These are phyloP conservation scores for Acinonyx jubatus DNA, from an alignment of 2,113 vertebrate genomes.

Conservation along the genomic window DNA sequence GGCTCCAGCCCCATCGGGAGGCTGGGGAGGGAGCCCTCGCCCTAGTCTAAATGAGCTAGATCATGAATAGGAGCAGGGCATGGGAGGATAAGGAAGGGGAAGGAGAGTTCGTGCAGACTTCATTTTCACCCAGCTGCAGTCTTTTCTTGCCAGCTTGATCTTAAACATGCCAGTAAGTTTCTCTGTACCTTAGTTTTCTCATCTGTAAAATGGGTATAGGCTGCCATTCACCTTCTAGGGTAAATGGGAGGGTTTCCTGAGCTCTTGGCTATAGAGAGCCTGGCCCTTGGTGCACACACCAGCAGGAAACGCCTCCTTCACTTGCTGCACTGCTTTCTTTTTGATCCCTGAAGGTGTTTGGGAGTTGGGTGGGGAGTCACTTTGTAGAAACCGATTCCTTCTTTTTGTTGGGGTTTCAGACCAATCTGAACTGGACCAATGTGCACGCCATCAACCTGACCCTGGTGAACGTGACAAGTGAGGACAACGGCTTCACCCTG, in stretches of 20 bases:
- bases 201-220: not conserved
- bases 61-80: not conserved
- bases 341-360: not conserved
- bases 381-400: not conserved
- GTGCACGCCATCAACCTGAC: slow-evolving; percentile 98
- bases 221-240: not conserved
- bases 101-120: not conserved
- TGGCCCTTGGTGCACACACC: too few species aligned
- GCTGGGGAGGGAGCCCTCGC: not conserved
- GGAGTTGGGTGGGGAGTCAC: not conserved
- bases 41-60: not conserved
- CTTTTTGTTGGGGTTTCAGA: slow-evolving; percentile 84
- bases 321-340: not conserved
- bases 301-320: not conserved
- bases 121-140: not conserved
- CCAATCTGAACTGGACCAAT: slow-evolving; percentile 96
- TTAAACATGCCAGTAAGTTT: not conserved
- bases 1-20: not conserved
- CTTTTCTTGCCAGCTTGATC: not conserved
- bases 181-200: not conserved
- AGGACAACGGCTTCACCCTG: slow-evolving; percentile 95
- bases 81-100: not conserved
- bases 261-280: not conserved
- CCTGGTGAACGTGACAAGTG: slow-evolving; percentile 95
- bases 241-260: not conserved